phyloP scores from a whole-genome alignment of 2,113 vertebrate species.

The Astur gentilis region DNA sequence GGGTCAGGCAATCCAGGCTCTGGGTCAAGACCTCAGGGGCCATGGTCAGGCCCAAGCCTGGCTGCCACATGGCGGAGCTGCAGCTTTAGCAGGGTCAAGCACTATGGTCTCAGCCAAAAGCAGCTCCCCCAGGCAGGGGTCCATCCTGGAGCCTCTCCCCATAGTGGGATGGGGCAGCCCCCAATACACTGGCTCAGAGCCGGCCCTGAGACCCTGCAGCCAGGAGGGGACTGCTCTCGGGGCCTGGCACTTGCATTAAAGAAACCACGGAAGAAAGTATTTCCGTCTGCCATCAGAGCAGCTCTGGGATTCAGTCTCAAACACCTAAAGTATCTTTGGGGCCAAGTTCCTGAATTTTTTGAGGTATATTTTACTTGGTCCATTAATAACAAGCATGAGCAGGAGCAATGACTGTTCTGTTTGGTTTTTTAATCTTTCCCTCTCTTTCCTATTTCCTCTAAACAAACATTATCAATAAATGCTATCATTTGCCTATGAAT shows the following conservation, averaged over 20 bases:
- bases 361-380: neutral
- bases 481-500: neutral
- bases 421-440: neutral
- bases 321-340: neutral
- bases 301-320: neutral
- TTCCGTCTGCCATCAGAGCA: neutral
- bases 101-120: neutral
- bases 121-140: neutral
- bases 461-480: neutral
- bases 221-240: neutral
- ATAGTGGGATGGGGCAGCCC: accelerated
- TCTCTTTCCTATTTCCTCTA: neutral
- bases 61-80: accelerated
- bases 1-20: neutral
- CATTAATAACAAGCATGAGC: neutral
- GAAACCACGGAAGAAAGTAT: neutral
- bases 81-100: neutral
- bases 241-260: neutral
- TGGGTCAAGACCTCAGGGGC: accelerated
- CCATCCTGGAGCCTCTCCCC: neutral
- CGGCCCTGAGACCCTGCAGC: neutral
- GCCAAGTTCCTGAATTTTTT: neutral
- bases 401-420: neutral
- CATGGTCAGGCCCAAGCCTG: neutral
- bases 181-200: neutral